Conservation (phyloP, 2,113 vertebrate species). For the Hucho hucho region DNA sequence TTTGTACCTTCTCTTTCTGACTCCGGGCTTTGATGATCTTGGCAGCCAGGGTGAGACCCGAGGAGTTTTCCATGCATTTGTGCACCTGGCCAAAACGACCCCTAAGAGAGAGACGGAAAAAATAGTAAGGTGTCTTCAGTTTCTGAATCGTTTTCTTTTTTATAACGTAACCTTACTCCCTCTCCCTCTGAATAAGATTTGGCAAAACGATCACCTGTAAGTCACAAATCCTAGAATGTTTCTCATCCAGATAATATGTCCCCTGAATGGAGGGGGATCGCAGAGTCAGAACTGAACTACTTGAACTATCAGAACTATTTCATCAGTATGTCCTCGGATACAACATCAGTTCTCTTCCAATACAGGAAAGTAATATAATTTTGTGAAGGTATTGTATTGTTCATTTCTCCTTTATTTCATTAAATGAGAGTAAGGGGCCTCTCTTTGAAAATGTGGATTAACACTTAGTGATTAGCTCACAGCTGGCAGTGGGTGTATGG, state of each 20-base stretch:
- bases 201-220: background rate
- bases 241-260: background rate
- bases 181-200: background rate
- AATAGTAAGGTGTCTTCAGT: background rate
- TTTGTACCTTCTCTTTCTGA: conserved; percentile 88
- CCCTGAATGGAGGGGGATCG: background rate
- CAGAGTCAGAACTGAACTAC: background rate
- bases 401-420: conserved; percentile 62
- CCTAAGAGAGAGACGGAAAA: conserved; percentile 58
- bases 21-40: conserved; percentile 92
- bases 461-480: conserved; percentile 74
- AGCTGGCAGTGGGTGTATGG: conserved; percentile 68
- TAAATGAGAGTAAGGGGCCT: conserved; percentile 55
- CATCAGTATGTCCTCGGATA: conserved; percentile 26
- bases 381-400: background rate
- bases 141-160: background rate
- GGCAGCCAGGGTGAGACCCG: conserved; percentile 91
- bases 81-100: conserved; percentile 96
- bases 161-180: background rate
- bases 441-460: conserved; percentile 75
- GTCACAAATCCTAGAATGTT: background rate
- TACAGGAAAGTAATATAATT: conserved; percentile 7
- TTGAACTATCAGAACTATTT: background rate
- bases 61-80: conserved; percentile 94
- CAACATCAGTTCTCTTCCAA: conserved; percentile 33